phyloP scores from a whole-genome alignment of 2,113 vertebrate species.

The Dissostichus mawsoni region DNA sequence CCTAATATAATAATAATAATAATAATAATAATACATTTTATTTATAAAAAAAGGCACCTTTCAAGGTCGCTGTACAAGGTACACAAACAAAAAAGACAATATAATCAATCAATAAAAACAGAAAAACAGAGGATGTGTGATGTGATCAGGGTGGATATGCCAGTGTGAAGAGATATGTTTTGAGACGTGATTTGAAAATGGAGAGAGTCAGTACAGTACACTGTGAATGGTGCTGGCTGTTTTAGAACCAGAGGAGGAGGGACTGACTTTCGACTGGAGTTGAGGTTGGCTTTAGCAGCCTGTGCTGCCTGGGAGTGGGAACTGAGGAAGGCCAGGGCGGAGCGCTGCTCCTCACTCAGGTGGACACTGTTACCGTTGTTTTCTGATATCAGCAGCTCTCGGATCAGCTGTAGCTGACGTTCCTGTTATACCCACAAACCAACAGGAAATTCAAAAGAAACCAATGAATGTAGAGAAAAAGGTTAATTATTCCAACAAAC shows the following conservation, averaged over 20 bases:
- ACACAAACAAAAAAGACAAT: too few relatives aligned
- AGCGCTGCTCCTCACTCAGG: constrained; percentile 93
- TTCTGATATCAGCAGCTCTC: constrained; percentile 92
- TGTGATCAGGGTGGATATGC: too few relatives aligned
- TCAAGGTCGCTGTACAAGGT: too few relatives aligned
- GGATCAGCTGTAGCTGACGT: constrained; percentile 92
- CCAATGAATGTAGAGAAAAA: not conserved
- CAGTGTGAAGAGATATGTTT: too few relatives aligned
- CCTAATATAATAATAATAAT: too few relatives aligned
- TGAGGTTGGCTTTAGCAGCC: constrained; percentile 62
- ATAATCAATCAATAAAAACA: too few relatives aligned
- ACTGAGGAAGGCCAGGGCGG: constrained; percentile 93
- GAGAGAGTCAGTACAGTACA: too few relatives aligned
- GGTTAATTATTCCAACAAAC: too few relatives aligned
- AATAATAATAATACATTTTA: too few relatives aligned
- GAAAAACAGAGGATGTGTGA: too few relatives aligned
- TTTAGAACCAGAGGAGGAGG: not conserved
- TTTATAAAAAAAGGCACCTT: too few relatives aligned
- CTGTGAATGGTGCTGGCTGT: not conserved
- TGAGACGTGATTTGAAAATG: too few relatives aligned
- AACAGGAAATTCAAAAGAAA: constrained; percentile 2
- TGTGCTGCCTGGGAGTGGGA: constrained; percentile 83
- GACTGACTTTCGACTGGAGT: constrained; percentile 88
- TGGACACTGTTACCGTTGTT: constrained; percentile 88
- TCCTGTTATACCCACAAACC: constrained; percentile 82